Evolutionary conservation across 1,140 invertebrate genomes (phyloP).

Genomic region (Drosophila insularis): DNA sequence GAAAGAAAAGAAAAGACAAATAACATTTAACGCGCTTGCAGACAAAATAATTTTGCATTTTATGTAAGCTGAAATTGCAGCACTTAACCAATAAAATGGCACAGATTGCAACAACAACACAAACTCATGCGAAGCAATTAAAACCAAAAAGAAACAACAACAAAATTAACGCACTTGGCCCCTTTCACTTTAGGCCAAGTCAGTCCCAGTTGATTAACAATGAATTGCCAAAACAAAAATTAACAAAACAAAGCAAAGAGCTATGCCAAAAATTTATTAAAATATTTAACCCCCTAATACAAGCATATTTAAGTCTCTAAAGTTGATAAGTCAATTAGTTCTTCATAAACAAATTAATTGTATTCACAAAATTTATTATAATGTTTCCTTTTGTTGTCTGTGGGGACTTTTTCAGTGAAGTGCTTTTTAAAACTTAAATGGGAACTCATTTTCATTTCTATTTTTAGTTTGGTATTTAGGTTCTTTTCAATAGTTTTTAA

Average conservation of each 20-base stretch:
- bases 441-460: neutral
- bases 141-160: slow-evolving; percentile 6
- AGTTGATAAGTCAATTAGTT: slow-evolving; percentile 7
- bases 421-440: neutral
- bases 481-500: neutral
- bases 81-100: slow-evolving; percentile 61
- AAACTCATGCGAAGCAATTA: slow-evolving; percentile 16
- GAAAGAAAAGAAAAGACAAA: slow-evolving; percentile 14
- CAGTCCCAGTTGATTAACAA: slow-evolving; percentile 1
- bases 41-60: slow-evolving; percentile 53
- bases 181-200: slow-evolving; percentile 5
- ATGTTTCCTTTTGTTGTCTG: neutral
- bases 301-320: neutral
- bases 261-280: neutral
- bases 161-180: neutral
- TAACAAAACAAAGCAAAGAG: neutral
- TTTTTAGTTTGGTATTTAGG: neutral
- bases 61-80: slow-evolving; percentile 65
- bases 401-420: neutral
- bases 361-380: neutral
- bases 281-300: neutral
- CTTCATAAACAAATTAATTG: neutral
- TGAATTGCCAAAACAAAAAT: neutral
- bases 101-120: slow-evolving; percentile 36
- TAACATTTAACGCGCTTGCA: slow-evolving; percentile 40